Base-by-base conservation (phyloP, 2,797 vertebrate species). In the Basileuterus tristriatus region DNA sequence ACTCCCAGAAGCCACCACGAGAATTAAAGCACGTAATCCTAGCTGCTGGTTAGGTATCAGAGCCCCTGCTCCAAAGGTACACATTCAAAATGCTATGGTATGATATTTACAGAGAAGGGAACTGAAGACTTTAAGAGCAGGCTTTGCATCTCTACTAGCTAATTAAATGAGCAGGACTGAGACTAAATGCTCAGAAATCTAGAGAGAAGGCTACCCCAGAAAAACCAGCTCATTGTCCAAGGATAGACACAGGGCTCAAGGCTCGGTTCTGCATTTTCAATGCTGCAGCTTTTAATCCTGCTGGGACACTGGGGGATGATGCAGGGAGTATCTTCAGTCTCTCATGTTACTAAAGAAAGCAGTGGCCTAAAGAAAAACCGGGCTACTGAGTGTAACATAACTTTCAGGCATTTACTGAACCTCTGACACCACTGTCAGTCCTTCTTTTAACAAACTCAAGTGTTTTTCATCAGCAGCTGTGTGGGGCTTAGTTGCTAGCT, bases 241-340 rank as follows among this genome's bases (percentile, higher is more conserved):
- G 49, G 9, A 15, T 5, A 43, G 29, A 88, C 39, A 27, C 17
- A 9, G 15, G 5, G 3, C 44, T 83, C 46, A 13, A 47, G 50
- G 24, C 17, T 34, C 30, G 3, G 20, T 72, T 75, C 19, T 11
- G 9, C 37, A 30, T 60, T 47, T 87, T 87, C 37, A 44, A 0
- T 0, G 2, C 67, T 49, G 43, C 50, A 72, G 67, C 17, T 84
- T 71, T 65, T 43, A n/a, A 59, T 70, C 36, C 14, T 2, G 1
- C 55, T 41, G 26, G 29, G 30, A 67, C 11, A 6, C 0, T 2
- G 0, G 7, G 2, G 21, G 11, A 37, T 0, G 0, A 89, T 91
- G 41, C 39, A 37, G 24, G 29, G 24, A 83, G 12, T 21, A 36
- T 29, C 32, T 20, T 21, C 8, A 1, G 8, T 52, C 53, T 74